Base-by-base conservation (phyloP, 2,113 vertebrate genomes). In the Suricata suricatta region DNA sequence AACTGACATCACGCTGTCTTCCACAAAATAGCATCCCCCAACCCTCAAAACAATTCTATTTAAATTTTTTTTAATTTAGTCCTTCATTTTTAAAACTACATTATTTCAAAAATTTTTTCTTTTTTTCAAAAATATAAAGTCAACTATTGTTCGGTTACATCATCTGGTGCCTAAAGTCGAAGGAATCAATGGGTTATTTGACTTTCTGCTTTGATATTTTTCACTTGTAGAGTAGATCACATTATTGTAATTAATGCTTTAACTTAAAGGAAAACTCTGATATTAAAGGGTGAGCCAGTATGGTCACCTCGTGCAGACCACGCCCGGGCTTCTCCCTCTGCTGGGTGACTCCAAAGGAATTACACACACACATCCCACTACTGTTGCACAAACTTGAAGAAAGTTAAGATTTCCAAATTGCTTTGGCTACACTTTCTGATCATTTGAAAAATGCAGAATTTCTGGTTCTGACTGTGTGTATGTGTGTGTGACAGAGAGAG, bases 1-100 rank as follows among this genome's bases (percentile, higher is more conserved):
- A 87, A 96, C 88, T 93, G 88, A 87, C 81, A 94, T 92, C 88
- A 95, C 66, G 79, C 72, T 95, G 89, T 96, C 79, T 97, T 94
- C 77, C 94, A 66, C 47, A 96, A 96, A 96, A 89, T 52, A 90
- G n/a, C 11, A 80, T 82, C 50, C 13, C 50, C 50, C 50, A 50
- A 14, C 35, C 71, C 83, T 27, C 66, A 38, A 88, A 85, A 33
- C 66, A 77, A 96, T 72, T 97, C 10, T 50, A 52, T 31, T 87
- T 87, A 50, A 4, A 4, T 16, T 25, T 77, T 54, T 76, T 80
- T 50, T 0, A 63, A 86, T 41, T 81, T 69, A 69, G 47, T 33
- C 27, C 60, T 93, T 95, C 31, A 47, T 57, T 95, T 68, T 88
- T 66, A 50, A 68, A 95, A 96, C 69, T 7, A 69, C 21, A 74